These are phyloP conservation scores for Macrophya alboannulata DNA, from an alignment of 2,888 invertebrate genomes.

Conservation along the genomic window DNA sequence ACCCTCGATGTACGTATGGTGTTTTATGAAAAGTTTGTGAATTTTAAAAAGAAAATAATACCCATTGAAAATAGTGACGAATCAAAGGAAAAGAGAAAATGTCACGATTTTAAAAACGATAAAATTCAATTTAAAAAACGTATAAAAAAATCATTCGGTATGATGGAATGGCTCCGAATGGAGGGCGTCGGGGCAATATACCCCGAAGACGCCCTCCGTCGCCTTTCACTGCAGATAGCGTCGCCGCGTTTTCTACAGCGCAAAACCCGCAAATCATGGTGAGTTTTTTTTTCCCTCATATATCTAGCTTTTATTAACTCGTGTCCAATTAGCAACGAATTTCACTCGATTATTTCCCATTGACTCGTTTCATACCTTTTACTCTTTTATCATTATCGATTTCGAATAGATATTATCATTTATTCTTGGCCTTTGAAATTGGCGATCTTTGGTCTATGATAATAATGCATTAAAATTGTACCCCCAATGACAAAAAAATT, in stretches of 20 bases:
- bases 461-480: background rate
- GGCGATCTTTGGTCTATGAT: background rate
- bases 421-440: background rate
- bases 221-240: conserved; percentile 61
- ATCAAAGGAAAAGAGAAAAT: background rate
- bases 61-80: background rate
- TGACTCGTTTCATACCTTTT: background rate
- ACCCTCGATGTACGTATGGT: conserved; percentile 17
- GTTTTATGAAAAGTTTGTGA: conserved; percentile 34
- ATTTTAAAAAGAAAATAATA: conserved; percentile 11
- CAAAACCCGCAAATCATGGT: conserved; percentile 61
- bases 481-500: background rate
- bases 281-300: conserved; percentile 52
- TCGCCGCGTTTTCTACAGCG: conserved; percentile 60
- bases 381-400: background rate
- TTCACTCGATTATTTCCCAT: conserved; percentile 10
- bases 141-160: conserved; percentile 20
- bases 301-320: background rate
- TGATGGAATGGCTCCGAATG: conserved; percentile 62
- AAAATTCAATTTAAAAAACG: conserved; percentile 6
- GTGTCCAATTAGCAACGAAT: background rate
- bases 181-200: conserved; percentile 55
- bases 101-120: background rate
- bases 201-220: conserved; percentile 62
- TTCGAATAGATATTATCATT: background rate